Conservation (phyloP, 2,888 invertebrate species). For the Epistrophe eligans region DNA sequence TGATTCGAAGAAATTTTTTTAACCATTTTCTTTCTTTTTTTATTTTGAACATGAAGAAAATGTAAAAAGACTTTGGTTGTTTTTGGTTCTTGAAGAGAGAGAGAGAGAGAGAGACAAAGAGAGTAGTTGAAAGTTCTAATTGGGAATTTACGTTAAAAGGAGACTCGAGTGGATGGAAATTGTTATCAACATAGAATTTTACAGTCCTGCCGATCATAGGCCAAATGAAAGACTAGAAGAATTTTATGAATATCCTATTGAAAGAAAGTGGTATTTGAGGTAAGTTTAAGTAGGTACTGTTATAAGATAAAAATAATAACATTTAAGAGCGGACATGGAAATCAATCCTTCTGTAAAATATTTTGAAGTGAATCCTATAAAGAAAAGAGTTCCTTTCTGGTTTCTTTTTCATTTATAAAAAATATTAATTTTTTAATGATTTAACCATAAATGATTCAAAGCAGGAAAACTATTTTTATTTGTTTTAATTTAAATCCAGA, state of each 20-base stretch:
- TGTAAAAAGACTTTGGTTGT: background rate
- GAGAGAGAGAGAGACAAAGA: constrained; percentile 1
- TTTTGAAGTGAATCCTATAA: background rate
- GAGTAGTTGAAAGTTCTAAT: constrained; percentile 58
- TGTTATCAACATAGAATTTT: constrained; percentile 31
- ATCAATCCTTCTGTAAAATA: background rate
- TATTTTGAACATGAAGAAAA: background rate
- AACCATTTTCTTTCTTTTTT: background rate
- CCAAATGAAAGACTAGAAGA: constrained; percentile 19
- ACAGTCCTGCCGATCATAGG: background rate
- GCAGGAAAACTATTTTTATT: too few species aligned
- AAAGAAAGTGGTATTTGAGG: background rate
- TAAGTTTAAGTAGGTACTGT: background rate
- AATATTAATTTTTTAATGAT: too few species aligned
- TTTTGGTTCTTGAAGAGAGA: constrained; percentile 15
- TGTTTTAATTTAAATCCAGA: too few species aligned
- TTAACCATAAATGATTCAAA: too few species aligned
- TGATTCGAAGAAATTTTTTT: constrained; percentile 43
- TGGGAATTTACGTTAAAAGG: constrained; percentile 47
- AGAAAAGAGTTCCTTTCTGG: too few species aligned
- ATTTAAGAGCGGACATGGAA: background rate
- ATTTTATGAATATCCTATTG: background rate
- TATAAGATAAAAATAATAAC: background rate
- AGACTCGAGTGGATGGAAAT: constrained; percentile 32
- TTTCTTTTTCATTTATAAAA: too few species aligned